A percentile compares a stretch with the other conserved stretches of the same genome.
phyloP scores from a whole-genome alignment of 1,140 invertebrate species.

The Dendroctonus ponderosae region DNA sequence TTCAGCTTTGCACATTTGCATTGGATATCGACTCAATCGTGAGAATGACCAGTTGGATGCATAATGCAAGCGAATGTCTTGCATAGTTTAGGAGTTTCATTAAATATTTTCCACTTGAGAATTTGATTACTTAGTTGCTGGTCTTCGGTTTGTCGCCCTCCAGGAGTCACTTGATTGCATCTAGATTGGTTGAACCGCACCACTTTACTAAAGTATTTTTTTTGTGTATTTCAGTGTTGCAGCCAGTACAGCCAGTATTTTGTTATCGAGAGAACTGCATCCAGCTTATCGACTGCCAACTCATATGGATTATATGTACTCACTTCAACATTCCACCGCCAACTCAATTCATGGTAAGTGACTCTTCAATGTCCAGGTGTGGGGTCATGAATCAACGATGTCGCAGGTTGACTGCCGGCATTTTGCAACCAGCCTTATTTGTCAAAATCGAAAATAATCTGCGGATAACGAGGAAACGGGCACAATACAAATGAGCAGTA shows the following conservation, averaged over 20 bases:
- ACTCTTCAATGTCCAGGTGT: neutral
- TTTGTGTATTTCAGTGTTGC: slow-evolving; percentile 47
- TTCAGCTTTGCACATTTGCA: slow-evolving; percentile 26
- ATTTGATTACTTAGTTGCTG: too few relatives aligned
- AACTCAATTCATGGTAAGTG: slow-evolving; percentile 57
- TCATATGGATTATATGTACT: slow-evolving; percentile 70
- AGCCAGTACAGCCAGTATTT: slow-evolving; percentile 47
- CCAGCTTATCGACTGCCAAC: slow-evolving; percentile 65
- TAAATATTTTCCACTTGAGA: too few relatives aligned
- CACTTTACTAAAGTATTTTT: slow-evolving; percentile 8
- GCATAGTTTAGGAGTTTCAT: too few relatives aligned
- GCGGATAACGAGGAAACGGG: slow-evolving; percentile 7
- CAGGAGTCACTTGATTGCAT: too few relatives aligned
- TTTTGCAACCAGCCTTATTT: neutral
- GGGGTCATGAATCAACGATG: neutral
- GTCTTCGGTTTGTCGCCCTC: too few relatives aligned
- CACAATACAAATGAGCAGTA: slow-evolving; percentile 4
- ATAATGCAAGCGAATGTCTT: slow-evolving; percentile 4
- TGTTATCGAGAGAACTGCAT: slow-evolving; percentile 55
- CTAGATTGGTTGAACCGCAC: neutral
- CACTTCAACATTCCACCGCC: slow-evolving; percentile 59
- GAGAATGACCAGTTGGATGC: slow-evolving; percentile 15
- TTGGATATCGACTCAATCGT: slow-evolving; percentile 27
- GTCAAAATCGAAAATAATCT: neutral
- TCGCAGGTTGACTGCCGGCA: neutral